Evolutionary conservation across 1,140 invertebrate species (phyloP).

Genomic region (Brachionus rubens): DNA sequence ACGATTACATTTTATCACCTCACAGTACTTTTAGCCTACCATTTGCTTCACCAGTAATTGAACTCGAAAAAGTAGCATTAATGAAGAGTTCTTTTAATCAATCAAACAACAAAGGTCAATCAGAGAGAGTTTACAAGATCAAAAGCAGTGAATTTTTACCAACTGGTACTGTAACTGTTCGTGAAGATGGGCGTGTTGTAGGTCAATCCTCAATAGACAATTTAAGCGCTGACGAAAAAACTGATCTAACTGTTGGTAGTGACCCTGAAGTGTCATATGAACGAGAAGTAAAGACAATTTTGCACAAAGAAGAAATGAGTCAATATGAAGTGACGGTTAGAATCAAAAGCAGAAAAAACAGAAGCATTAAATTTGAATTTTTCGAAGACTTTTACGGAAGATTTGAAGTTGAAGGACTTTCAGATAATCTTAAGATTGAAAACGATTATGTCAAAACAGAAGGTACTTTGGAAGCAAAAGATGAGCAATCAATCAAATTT

Average conservation of each 20-base stretch:
- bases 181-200: constrained; percentile 38
- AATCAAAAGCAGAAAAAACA: constrained; percentile 4
- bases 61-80: not conserved
- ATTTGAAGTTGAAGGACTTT: not conserved
- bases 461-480: not conserved
- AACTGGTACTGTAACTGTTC: constrained; percentile 15
- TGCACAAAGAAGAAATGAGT: constrained; percentile 13
- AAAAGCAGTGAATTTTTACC: constrained; percentile 25
- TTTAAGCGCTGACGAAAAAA: not conserved
- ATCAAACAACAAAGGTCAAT: constrained; percentile 32
- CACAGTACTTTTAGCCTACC: constrained; percentile 5
- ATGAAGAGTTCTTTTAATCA: constrained; percentile 4
- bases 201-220: constrained; percentile 12
- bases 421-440: constrained; percentile 2
- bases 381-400: not conserved
- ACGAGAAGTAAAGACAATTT: constrained; percentile 21
- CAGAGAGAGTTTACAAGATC: constrained; percentile 4
- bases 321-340: not conserved
- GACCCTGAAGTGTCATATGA: constrained; percentile 20
- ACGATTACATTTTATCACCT: not conserved
- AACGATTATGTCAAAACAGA: constrained; percentile 6
- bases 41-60: constrained; percentile 14
- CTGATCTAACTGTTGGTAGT: not conserved
- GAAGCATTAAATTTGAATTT: constrained; percentile 4
- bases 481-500: not conserved